Evolutionary conservation across 2,797 vertebrate species (phyloP), one percentile per base, ranked within the genome.

Genomic region (Artibeus lituratus): DNA sequence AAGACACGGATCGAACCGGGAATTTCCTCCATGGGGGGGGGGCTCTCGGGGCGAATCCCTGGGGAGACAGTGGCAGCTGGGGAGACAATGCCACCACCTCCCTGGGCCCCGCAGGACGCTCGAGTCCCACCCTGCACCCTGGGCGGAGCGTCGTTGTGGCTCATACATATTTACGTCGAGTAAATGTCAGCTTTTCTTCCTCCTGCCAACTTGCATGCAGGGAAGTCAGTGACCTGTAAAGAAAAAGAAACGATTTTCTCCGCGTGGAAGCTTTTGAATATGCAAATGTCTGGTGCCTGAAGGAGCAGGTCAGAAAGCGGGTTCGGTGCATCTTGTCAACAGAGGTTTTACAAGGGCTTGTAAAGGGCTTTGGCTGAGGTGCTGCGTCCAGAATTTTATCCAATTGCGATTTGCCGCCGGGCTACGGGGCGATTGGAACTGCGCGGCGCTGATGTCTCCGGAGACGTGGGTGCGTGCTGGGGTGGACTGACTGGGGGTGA

Each of bases 201-300:
- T 89, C 76, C 73, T 87, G n/a, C 69, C 95, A 97, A 91, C 29
- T 35, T 69, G 55, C 90, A 73, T 76, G 74, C 44, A 67, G 35
- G 59, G 91, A 93, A 96, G 74, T 84, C 97, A 96, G 97, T 93
- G 53, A 94, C 78, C 95, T 82, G 24, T 90, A 69, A 97, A 97
- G 87, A 69, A 65, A 15, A 96, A 94, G 94, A 80, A 82, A 88
- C 95, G 44, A 19, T 85, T 37, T 88, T 24, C 32, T 55, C 90
- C 74, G 44, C 7, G 0, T 5, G 44, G 87, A 96, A 95, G 55
- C 78, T 80, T 96, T 6, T 47, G 55, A 47, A 70, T 87, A 93
- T 51, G 74, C 65, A 96, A 96, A 97, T 92, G 86, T 87, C 77
- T 65, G 42, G 65, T 57, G 93, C 16, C 89, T 74, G 82, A 44